Percentiles rank a stretch among this genome's conserved stretches.
Conservation (phyloP, 2,888 invertebrate species). For the Euplagia quadripunctaria region DNA sequence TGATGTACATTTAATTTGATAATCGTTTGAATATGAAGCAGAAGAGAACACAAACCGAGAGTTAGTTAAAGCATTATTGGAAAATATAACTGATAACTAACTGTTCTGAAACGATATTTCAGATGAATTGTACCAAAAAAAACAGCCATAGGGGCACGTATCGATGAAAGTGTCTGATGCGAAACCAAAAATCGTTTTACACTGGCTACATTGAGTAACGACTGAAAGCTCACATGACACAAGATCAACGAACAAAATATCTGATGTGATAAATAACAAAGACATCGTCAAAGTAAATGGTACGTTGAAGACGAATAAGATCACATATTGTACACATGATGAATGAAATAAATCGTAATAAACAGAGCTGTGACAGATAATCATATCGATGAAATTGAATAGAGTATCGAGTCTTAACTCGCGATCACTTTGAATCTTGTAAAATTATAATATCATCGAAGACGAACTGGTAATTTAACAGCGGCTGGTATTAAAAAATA, state of each 20-base stretch:
- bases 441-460: too few species aligned
- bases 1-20: not conserved
- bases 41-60: not conserved
- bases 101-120: not conserved
- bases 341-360: constrained; percentile 16
- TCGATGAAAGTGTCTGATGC: constrained; percentile 32
- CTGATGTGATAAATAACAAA: constrained; percentile 39
- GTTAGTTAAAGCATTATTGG: too few species aligned
- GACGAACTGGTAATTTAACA: too few species aligned
- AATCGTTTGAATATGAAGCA: not conserved
- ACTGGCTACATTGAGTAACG: constrained; percentile 16
- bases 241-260: constrained; percentile 21
- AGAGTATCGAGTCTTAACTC: not conserved
- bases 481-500: too few species aligned
- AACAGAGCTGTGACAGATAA: not conserved
- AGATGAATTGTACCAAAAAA: constrained; percentile 4
- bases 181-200: constrained; percentile 35
- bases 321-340: constrained; percentile 10
- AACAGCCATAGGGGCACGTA: constrained; percentile 18
- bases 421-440: not conserved
- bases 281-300: constrained; percentile 28
- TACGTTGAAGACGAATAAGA: constrained; percentile 27
- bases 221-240: constrained; percentile 16
- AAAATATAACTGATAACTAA: too few species aligned
- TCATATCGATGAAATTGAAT: not conserved